These are phyloP conservation scores for Agrochola litura DNA, from an alignment of 2,888 invertebrate species.

Conservation along the genomic window DNA sequence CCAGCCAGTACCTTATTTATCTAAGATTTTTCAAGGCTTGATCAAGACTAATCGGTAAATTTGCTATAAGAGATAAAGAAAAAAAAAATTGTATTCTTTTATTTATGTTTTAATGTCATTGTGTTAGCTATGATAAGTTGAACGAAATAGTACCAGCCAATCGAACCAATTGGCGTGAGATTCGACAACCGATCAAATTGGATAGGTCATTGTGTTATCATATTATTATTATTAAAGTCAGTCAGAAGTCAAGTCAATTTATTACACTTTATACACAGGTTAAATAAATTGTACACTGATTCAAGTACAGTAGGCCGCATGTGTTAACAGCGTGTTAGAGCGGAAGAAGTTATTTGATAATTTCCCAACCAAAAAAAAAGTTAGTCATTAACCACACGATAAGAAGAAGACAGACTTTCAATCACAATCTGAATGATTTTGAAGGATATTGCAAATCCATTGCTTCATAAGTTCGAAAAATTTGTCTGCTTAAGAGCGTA, in stretches of 20 bases:
- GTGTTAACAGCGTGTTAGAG: too few relatives aligned
- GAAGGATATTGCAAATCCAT: too few relatives aligned
- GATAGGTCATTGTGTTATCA: slow-evolving; percentile 30
- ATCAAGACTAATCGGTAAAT: background rate
- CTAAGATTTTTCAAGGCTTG: background rate
- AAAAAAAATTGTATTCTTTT: background rate
- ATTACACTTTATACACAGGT: slow-evolving; percentile 18
- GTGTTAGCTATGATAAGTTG: background rate
- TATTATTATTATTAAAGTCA: slow-evolving; percentile 17
- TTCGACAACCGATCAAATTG: slow-evolving; percentile 33
- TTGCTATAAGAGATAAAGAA: background rate
- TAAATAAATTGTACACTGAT: slow-evolving; percentile 26
- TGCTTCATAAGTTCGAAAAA: too few relatives aligned
- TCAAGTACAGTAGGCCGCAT: background rate
- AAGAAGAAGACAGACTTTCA: too few relatives aligned
- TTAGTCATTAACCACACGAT: too few relatives aligned
- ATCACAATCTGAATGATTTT: too few relatives aligned
- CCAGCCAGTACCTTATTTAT: background rate
- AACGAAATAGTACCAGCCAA: background rate
- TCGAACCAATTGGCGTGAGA: slow-evolving; percentile 17
- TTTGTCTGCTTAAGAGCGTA: too few relatives aligned
- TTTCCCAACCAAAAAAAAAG: too few relatives aligned
- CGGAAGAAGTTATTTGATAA: too few relatives aligned
- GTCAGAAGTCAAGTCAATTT: slow-evolving; percentile 30
- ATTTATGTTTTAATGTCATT: background rate